Conservation (phyloP, 2,888 invertebrate genomes). For the Thyatira batis region DNA sequence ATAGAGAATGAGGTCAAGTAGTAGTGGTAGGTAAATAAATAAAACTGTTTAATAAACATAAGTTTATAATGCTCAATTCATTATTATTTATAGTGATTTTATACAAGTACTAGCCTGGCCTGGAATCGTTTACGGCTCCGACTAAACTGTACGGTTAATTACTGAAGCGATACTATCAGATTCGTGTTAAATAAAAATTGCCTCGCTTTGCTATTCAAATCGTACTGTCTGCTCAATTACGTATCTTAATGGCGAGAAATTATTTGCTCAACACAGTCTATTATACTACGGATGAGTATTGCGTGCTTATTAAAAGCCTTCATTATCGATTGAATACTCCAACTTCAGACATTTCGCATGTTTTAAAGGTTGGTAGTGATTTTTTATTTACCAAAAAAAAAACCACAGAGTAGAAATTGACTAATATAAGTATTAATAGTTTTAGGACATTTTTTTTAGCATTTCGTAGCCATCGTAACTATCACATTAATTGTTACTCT, state of each 20-base stretch:
- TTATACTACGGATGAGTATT: conserved; percentile 10
- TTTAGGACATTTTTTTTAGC: too few relatives aligned
- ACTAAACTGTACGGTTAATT: conserved; percentile 76
- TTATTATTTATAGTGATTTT: conserved; percentile 52
- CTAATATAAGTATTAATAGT: too few relatives aligned
- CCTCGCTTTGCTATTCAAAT: conserved; percentile 73
- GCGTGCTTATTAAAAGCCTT: conserved; percentile 39
- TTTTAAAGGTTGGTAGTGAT: too few relatives aligned
- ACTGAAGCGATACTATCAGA: conserved; percentile 62
- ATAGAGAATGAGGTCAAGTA: neutral
- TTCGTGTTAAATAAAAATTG: conserved; percentile 71
- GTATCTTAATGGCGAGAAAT: conserved; percentile 40
- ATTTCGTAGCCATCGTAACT: too few relatives aligned
- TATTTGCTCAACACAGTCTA: conserved; percentile 13
- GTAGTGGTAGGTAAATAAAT: neutral
- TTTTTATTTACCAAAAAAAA: too few relatives aligned
- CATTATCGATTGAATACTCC: conserved; percentile 17
- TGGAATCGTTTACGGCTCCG: conserved; percentile 57
- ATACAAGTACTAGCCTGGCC: conserved; percentile 43
- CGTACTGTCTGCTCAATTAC: conserved; percentile 60
- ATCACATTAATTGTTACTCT: too few relatives aligned
- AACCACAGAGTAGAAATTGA: too few relatives aligned
- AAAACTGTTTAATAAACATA: conserved; percentile 17
- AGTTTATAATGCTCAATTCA: conserved; percentile 38
- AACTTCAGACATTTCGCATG: too few relatives aligned